These are phyloP conservation scores for Myopa tessellatipennis DNA, from an alignment of 2,888 invertebrate genomes.

Conservation along the genomic window DNA sequence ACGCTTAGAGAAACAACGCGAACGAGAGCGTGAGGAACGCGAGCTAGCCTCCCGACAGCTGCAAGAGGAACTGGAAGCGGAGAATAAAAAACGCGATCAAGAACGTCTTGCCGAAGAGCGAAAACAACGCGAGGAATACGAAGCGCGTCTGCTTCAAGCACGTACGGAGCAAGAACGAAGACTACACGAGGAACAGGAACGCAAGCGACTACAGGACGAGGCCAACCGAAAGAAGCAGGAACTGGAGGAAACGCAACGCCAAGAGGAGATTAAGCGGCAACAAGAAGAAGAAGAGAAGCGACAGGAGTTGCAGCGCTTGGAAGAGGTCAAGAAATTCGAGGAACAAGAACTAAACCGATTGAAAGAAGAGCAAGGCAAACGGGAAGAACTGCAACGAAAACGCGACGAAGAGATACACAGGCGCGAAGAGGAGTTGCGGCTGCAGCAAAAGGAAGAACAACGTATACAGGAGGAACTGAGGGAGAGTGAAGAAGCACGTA, in stretches of 20 bases:
- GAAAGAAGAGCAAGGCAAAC: conserved; percentile 58
- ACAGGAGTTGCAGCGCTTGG: conserved; percentile 53
- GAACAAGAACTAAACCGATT: conserved; percentile 59
- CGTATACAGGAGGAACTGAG: conserved; percentile 57
- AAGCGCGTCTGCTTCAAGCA: conserved; percentile 53
- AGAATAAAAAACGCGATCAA: conserved; percentile 53
- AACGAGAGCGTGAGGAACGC: conserved; percentile 49
- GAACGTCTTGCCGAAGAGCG: conserved; percentile 57
- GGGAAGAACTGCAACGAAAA: conserved; percentile 56
- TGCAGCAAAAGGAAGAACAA: conserved; percentile 59
- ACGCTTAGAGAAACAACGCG: conserved; percentile 54
- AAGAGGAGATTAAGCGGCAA: conserved; percentile 56
- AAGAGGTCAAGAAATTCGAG: conserved; percentile 56
- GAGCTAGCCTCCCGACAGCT: conserved; percentile 52
- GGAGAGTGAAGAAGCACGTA: conserved; percentile 54
- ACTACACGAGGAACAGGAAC: conserved; percentile 58
- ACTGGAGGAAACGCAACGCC: conserved; percentile 57
- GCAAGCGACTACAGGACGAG: conserved; percentile 56
- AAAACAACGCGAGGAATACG: conserved; percentile 57
- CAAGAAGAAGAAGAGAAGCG: conserved; percentile 63
- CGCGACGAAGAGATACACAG: conserved; percentile 61
- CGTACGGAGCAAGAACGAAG: conserved; percentile 58
- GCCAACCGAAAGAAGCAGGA: conserved; percentile 55
- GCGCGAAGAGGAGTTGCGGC: conserved; percentile 55
- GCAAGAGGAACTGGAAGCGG: conserved; percentile 54